A percentile compares a stretch with the other conserved stretches of the same genome.
These are phyloP conservation scores for Eulimnadia texana DNA, from an alignment of 1,140 invertebrate species.

Conservation along the genomic window DNA sequence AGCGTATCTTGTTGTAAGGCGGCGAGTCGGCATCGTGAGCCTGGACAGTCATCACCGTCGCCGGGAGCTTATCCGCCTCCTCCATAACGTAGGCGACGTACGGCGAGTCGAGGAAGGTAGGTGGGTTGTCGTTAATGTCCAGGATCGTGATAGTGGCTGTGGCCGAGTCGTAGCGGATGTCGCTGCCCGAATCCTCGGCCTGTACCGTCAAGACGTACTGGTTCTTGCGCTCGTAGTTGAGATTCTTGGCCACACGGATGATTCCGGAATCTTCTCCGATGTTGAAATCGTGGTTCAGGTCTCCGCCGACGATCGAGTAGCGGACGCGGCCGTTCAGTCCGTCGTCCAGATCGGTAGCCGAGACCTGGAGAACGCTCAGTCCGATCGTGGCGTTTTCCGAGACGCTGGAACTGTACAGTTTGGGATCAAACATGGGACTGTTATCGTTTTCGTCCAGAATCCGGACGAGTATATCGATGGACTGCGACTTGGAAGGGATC, in stretches of 20 bases:
- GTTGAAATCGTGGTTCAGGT: constrained; percentile 75
- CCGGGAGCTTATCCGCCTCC: constrained; percentile 34
- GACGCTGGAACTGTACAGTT: constrained; percentile 70
- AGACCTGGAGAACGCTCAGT: constrained; percentile 73
- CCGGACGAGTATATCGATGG: constrained; percentile 49
- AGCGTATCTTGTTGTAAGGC: constrained; percentile 73
- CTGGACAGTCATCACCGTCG: constrained; percentile 47
- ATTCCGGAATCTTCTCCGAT: constrained; percentile 80
- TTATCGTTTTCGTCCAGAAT: constrained; percentile 90
- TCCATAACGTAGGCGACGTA: constrained; percentile 87
- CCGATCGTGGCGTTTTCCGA: constrained; percentile 88
- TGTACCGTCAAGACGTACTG: constrained; percentile 66
- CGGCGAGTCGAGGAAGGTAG: constrained; percentile 76
- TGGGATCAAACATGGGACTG: constrained; percentile 73
- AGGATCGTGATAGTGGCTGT: constrained; percentile 46
- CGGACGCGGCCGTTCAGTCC: constrained; percentile 72
- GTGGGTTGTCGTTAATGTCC: constrained; percentile 90
- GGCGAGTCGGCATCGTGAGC: constrained; percentile 83
- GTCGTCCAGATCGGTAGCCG: constrained; percentile 81
- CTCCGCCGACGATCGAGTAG: constrained; percentile 75
- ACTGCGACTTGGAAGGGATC: constrained; percentile 57
- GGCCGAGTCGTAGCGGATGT: constrained; percentile 49
- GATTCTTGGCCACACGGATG: constrained; percentile 71
- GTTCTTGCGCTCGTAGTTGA: constrained; percentile 78
- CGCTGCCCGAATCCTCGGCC: constrained; percentile 71